Percentiles rank a stretch among this genome's conserved stretches.
phyloP scores from a whole-genome alignment of 1,140 invertebrate genomes.

The Linepithema humile region DNA sequence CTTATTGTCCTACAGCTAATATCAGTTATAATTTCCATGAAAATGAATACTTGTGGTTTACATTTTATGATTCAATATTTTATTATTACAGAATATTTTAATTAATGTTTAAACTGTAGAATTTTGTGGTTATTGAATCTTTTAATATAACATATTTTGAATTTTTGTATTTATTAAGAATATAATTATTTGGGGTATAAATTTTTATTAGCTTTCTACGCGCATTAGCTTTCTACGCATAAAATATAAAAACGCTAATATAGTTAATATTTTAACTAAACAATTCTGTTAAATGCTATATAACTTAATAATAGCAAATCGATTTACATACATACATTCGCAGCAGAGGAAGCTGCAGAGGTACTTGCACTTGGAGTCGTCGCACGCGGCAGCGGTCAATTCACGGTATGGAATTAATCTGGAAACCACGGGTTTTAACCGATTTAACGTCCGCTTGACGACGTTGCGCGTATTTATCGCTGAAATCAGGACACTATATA shows the following conservation, averaged over 20 bases:
- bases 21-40: conserved; percentile 6
- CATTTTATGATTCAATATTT: background rate
- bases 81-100: background rate
- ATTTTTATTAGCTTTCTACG: too few species aligned
- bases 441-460: conserved; percentile 38
- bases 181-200: background rate
- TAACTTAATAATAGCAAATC: too few species aligned
- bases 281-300: too few species aligned
- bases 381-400: conserved; percentile 16
- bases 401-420: conserved; percentile 27
- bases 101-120: background rate
- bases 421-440: conserved; percentile 31
- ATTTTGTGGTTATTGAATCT: background rate
- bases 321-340: background rate
- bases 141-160: background rate
- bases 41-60: background rate
- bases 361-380: conserved; percentile 29
- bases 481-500: conserved; percentile 44
- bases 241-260: too few species aligned
- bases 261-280: background rate
- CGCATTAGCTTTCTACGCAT: too few species aligned
- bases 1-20: conserved; percentile 12
- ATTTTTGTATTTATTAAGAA: background rate
- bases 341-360: conserved; percentile 20
- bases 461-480: conserved; percentile 18